Base-by-base conservation (phyloP, 2,888 invertebrate genomes). In the Tenodera sinensis region DNA sequence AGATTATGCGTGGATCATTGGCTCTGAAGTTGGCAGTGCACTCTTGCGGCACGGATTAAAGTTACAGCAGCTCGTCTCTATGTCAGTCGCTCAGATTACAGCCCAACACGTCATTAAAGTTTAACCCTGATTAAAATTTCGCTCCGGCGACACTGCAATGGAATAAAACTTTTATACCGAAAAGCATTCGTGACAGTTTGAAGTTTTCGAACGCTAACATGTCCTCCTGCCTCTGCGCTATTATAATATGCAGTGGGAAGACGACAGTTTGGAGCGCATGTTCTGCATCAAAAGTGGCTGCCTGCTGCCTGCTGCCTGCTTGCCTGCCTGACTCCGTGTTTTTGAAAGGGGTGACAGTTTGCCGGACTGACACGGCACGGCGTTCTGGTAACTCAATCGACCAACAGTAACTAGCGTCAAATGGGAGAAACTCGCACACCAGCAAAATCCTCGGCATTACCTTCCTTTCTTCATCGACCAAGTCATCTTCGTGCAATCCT, bases 1-100 rank as follows among this genome's bases (percentile, higher is more conserved):
- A 86, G 85, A 86, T 86, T 86, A 86, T 28, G 85, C 28, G 85
- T 28, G 85, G 85, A 86, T 86, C 71, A 86, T 71, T 54, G 54
- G 85, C 71, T 86, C 71, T 86, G 71, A 86, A 86, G 85, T 86
- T 86, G 85, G 85, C 85, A 86, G 85, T 71, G 71, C 85, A 54
- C 71, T 30, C 27, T 71, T 71, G 54, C 54, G 54, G 54, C 71
- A 25, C 14, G 85, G 54, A 86, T 86, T 86, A 86, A 86, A 86
- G 85, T 86, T 27, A 30, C 27, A 54, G 54, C 54, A 71, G 54
- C 54, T 20, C 54, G 54, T 71, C 54, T 71, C 54, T 71, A 71
- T 71, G 54, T 71, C 54, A 42, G 42, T 42, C 42, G 42, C 42
- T 42, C 42, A 71, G 54, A 71, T 71, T 71, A 71, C 54, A 71